Evolutionary conservation across 1,140 invertebrate species (phyloP), one percentile per base, ranked within the genome.

Genomic region (Pinna nobilis): DNA sequence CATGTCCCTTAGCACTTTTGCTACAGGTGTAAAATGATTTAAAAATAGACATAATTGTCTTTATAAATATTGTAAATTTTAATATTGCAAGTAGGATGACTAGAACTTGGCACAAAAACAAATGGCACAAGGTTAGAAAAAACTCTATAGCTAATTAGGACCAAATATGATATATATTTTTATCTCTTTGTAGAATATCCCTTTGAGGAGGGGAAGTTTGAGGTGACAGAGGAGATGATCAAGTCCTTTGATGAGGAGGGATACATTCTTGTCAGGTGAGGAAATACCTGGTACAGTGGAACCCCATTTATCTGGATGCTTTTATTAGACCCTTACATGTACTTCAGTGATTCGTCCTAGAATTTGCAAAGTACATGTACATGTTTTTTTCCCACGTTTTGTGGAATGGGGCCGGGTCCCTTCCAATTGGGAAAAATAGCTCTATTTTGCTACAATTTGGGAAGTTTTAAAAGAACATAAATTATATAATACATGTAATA

Each of bases 161-260:
- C 20, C 28, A 2, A 13, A 51, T 51, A 11, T 20, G 23, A 25
- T 47, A 18, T 47, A 20, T 47, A 1, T 47, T 18, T 57, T n/a
- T 32, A 7, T 33, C 15, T 33, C 32, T 28, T 33, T 28, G 53
- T 39, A 71, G 69, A 71, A 11, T 71, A 49, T 39, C 25, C 50
- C 2, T 71, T 55, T 47, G 60, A 64, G 33, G 60, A 57, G 11
- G 37, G 30, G 3, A 44, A 28, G 3, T 69, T 74, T 32, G 37
- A 74, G 30, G 72, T 74, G 13, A 69, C 66, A 47, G 65, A 74
- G 41, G 50, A 59, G 2, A 74, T 74, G 65, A 33, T 61, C 30
- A 33, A 74, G 28, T 57, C 44, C 23, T 74, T 74, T 64, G 51
- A 69, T 51, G 72, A 74, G 30, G 33, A 74, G n/a, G 72, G 72